Percentiles rank a stretch among this genome's conserved stretches.
Evolutionary conservation across 2,797 vertebrate genomes (phyloP).

Genomic region (Thunnus albacares): DNA sequence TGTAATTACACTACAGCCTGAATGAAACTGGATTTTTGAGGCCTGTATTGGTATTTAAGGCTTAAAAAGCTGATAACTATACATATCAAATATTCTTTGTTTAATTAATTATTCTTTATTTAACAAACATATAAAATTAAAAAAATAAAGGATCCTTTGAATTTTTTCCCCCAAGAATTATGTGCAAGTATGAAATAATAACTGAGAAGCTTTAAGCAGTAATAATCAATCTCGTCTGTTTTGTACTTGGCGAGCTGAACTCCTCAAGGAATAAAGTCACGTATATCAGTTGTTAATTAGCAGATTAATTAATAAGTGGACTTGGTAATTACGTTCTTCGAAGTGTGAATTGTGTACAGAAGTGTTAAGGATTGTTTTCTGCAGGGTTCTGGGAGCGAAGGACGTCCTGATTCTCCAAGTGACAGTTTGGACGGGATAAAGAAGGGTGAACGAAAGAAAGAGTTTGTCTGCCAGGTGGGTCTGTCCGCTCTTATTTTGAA

Average conservation of each 20-base stretch:
- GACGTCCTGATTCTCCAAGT: constrained; percentile 92
- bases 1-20: neutral
- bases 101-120: too few species aligned
- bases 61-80: too few species aligned
- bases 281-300: neutral
- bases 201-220: too few species aligned
- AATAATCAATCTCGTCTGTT: too few species aligned
- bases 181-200: too few species aligned
- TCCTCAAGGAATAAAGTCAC: neutral
- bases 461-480: constrained; percentile 94
- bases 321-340: neutral
- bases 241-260: too few species aligned
- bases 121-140: too few species aligned
- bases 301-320: neutral
- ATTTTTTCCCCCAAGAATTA: too few species aligned
- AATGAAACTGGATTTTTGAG: too few species aligned
- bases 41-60: too few species aligned
- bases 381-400: constrained; percentile 91
- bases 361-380: neutral
- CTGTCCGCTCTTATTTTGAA: neutral
- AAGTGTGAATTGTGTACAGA: neutral
- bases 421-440: constrained; percentile 95
- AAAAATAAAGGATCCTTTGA: too few species aligned
- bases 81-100: too few species aligned
- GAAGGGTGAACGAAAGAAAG: constrained; percentile 93